phyloP scores from a whole-genome alignment of 2,113 vertebrate species.

The Dromaius novaehollandiae region DNA sequence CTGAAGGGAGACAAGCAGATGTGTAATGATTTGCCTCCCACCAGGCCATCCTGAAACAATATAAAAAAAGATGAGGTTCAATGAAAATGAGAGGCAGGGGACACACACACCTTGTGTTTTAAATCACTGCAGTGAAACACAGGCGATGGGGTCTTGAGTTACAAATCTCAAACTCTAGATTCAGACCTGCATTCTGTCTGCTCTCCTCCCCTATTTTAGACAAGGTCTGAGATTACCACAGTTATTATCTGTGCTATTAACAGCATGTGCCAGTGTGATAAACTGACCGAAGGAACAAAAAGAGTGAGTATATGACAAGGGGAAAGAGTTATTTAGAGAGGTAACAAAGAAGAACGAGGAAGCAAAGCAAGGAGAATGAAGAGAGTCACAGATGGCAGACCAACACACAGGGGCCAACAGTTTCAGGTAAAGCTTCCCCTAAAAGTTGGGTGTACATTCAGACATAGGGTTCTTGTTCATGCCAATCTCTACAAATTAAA shows the following conservation, averaged over 20 bases:
- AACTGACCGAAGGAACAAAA: neutral
- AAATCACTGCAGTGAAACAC: neutral
- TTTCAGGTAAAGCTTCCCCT: neutral
- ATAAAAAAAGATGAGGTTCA: neutral
- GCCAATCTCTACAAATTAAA: neutral
- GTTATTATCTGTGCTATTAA: neutral
- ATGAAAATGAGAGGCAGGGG: neutral
- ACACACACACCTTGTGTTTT: neutral
- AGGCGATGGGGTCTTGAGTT: neutral
- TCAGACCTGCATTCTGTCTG: neutral
- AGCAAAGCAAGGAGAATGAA: neutral
- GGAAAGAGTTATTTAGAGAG: neutral
- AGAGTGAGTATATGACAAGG: neutral
- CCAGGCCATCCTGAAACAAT: conserved; percentile 84
- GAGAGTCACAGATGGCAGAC: neutral
- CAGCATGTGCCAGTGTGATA: neutral
- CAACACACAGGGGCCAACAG: neutral
- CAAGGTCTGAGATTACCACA: neutral
- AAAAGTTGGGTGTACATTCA: neutral
- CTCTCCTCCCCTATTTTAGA: neutral
- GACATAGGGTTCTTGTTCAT: neutral
- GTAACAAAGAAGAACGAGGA: neutral
- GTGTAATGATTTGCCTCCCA: conserved; percentile 87
- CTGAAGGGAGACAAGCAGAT: conserved; percentile 81
- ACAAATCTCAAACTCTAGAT: neutral